These are phyloP conservation scores for Bufo bufo DNA, from an alignment of 2,113 vertebrate genomes.

Conservation along the genomic window DNA sequence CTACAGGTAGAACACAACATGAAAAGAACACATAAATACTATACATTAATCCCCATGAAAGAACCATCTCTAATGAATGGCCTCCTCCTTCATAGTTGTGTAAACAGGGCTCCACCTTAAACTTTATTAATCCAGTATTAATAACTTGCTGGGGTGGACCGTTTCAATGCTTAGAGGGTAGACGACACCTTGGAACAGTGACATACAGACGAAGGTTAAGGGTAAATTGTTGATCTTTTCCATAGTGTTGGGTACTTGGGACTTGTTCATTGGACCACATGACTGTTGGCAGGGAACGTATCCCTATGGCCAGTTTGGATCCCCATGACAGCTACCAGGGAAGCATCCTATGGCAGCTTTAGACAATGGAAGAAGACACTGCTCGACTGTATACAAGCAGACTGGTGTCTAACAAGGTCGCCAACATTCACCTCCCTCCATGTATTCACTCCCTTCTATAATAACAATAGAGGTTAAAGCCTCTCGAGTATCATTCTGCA, in stretches of 20 bases:
- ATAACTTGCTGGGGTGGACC: background rate
- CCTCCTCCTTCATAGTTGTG: background rate
- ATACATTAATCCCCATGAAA: background rate
- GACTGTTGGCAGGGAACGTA: background rate
- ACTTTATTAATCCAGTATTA: background rate
- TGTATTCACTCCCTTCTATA: background rate
- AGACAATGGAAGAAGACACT: background rate
- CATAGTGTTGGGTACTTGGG: background rate
- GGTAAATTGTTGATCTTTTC: background rate
- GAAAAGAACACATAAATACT: background rate
- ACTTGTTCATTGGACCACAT: background rate
- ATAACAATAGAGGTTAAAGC: slow-evolving; percentile 23
- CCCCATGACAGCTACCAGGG: background rate
- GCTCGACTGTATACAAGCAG: background rate
- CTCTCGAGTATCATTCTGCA: slow-evolving; percentile 29
- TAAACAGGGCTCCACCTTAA: background rate
- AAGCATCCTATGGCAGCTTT: background rate
- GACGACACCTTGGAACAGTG: background rate
- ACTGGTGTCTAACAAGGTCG: background rate
- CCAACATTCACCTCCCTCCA: slow-evolving; percentile 23
- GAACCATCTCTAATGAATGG: background rate
- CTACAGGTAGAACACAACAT: background rate
- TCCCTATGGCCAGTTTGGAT: too few relatives aligned
- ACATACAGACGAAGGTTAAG: background rate
- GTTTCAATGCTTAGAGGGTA: background rate